Conservation (phyloP, 1,140 invertebrate species). For the Stegodyphus dumicola region DNA sequence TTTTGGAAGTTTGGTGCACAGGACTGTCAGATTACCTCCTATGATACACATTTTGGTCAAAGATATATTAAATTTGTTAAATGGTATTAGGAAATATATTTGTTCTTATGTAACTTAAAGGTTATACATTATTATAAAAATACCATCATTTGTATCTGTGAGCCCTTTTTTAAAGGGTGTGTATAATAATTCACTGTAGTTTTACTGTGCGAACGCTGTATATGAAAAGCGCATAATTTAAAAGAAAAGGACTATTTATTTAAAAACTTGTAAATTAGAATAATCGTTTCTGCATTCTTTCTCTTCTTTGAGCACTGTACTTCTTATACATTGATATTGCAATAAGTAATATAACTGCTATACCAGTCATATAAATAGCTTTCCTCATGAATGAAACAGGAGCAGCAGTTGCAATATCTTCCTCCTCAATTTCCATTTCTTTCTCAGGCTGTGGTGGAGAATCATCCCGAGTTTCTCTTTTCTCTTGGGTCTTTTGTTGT, state of each 20-base stretch:
- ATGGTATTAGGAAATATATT: too few species aligned
- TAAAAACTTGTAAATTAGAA: slow-evolving; percentile 3
- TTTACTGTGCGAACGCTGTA: too few species aligned
- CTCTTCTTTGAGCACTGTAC: slow-evolving; percentile 25
- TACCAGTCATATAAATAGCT: slow-evolving; percentile 24
- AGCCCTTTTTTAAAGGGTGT: too few species aligned
- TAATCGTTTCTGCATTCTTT: slow-evolving; percentile 39
- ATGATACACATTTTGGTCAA: too few species aligned
- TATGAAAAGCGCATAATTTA: background rate
- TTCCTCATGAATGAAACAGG: slow-evolving; percentile 7
- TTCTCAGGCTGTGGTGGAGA: background rate
- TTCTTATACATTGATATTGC: slow-evolving; percentile 2
- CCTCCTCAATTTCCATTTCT: background rate
- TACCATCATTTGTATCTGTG: too few species aligned
- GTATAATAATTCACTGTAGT: too few species aligned
- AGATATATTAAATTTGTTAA: too few species aligned
- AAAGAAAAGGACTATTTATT: background rate
- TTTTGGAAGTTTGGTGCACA: too few species aligned
- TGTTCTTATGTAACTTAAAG: too few species aligned
- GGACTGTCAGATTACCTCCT: too few species aligned
- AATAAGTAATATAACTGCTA: slow-evolving; percentile 25
- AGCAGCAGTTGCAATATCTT: background rate
- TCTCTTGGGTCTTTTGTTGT: background rate
- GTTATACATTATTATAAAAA: too few species aligned
- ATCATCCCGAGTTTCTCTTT: too few species aligned